phyloP scores from a whole-genome alignment of 2,888 invertebrate species.

The Callyntrura guangdongensis region DNA sequence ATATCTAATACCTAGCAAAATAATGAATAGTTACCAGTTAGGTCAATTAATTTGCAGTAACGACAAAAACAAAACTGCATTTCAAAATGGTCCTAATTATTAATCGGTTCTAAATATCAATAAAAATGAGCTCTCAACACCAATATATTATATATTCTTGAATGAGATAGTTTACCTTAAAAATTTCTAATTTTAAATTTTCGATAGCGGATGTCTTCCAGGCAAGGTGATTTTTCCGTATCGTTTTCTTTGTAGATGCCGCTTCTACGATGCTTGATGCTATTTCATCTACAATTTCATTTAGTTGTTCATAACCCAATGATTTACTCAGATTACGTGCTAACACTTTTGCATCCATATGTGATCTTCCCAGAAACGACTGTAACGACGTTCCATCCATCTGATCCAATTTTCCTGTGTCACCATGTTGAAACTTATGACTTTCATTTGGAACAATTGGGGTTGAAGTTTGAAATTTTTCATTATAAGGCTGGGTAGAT shows the following conservation, averaged over 20 bases:
- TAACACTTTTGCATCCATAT: slow-evolving; percentile 32
- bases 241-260: slow-evolving; percentile 53
- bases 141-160: too few species aligned
- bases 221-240: neutral
- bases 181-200: slow-evolving; percentile 71
- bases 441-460: neutral
- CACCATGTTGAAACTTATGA: neutral
- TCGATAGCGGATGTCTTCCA: slow-evolving; percentile 31
- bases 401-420: neutral
- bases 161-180: too few species aligned
- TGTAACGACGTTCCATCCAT: slow-evolving; percentile 31
- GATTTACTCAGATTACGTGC: neutral
- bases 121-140: too few species aligned
- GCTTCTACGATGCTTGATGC: slow-evolving; percentile 46
- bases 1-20: slow-evolving; percentile 53
- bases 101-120: too few species aligned
- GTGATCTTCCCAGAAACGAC: slow-evolving; percentile 55
- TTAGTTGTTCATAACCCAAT: slow-evolving; percentile 21
- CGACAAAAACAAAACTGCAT: too few species aligned
- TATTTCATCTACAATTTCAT: slow-evolving; percentile 54
- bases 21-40: neutral
- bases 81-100: too few species aligned
- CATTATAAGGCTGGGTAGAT: neutral
- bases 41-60: neutral
- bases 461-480: neutral